These are phyloP conservation scores for Lates calcarifer DNA, from an alignment of 2,113 vertebrate species.

Conservation along the genomic window DNA sequence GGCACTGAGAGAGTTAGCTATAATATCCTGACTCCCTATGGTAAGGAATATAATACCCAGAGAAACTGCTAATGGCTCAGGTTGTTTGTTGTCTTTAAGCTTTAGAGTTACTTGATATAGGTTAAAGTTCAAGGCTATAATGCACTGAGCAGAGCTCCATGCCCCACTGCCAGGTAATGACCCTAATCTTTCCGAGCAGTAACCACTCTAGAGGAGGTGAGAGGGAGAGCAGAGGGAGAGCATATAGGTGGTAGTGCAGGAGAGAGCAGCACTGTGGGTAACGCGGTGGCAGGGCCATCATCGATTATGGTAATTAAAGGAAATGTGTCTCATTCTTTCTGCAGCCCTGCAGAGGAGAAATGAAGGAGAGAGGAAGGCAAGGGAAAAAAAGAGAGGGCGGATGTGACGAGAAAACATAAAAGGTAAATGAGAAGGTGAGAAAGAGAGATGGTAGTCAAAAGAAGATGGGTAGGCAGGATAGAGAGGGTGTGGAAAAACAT, in stretches of 20 bases:
- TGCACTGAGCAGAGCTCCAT: conserved; percentile 46
- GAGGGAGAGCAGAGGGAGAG: neutral
- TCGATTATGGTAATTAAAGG: conserved; percentile 73
- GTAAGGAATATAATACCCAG: conserved; percentile 14
- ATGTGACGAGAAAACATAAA: conserved; percentile 37
- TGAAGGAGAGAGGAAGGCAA: conserved; percentile 20
- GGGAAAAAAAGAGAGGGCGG: neutral
- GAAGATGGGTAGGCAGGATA: neutral
- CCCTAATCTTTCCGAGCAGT: conserved; percentile 63
- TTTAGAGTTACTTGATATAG: conserved; percentile 33
- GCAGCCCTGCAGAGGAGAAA: conserved; percentile 35
- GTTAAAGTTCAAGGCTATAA: conserved; percentile 69
- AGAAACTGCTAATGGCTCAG: conserved; percentile 34
- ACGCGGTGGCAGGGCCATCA: conserved; percentile 37
- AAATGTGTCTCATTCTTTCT: conserved; percentile 47
- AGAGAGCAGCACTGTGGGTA: conserved; percentile 24
- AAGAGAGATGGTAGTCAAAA: neutral
- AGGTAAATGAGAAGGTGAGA: conserved; percentile 5
- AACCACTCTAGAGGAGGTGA: conserved; percentile 47
- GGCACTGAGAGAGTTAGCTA: neutral
- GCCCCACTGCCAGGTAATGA: conserved; percentile 64
- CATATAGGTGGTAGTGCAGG: neutral
- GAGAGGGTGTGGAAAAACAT: too few relatives aligned
- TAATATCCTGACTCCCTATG: neutral
- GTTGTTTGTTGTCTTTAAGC: conserved; percentile 54